Evolutionary conservation across 1,140 invertebrate genomes (phyloP).

Genomic region (Kradibia gibbosae): DNA sequence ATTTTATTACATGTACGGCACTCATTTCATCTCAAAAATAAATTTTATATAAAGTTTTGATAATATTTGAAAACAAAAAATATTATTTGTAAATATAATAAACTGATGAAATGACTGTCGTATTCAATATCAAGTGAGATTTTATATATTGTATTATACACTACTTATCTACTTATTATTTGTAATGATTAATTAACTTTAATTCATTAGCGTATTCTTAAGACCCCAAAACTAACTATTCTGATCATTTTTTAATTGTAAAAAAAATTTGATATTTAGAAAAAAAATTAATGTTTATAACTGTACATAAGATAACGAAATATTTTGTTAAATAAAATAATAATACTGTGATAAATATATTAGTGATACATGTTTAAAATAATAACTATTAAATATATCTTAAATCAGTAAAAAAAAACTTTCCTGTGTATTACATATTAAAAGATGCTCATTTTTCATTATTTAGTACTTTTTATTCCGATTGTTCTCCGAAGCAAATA

Average conservation of each 20-base stretch:
- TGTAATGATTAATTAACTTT: slow-evolving; percentile 31
- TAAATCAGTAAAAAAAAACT: not conserved
- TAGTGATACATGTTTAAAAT: slow-evolving; percentile 9
- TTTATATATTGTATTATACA: not conserved
- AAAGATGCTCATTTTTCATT: no score
- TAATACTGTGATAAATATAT: slow-evolving; percentile 58
- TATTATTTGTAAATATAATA: slow-evolving; percentile 21
- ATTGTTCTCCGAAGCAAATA: no score
- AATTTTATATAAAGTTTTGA: not conserved
- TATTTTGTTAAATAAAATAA: slow-evolving; percentile 63
- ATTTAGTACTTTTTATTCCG: no score
- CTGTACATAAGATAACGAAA: slow-evolving; percentile 60
- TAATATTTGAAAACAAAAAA: not conserved
- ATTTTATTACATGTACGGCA: not conserved
- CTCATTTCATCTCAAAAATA: not conserved
- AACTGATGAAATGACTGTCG: not conserved
- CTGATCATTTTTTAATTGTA: slow-evolving; percentile 22
- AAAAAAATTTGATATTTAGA: slow-evolving; percentile 25
- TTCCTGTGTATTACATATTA: not conserved
- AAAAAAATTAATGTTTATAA: slow-evolving; percentile 37
- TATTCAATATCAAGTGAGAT: slow-evolving; percentile 1
- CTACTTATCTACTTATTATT: slow-evolving; percentile 25
- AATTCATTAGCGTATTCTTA: slow-evolving; percentile 28
- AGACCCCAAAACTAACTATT: slow-evolving; percentile 22
- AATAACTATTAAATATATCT: not conserved